Base-by-base conservation (phyloP, 2,888 invertebrate genomes). In the Cylloceria caligata region DNA sequence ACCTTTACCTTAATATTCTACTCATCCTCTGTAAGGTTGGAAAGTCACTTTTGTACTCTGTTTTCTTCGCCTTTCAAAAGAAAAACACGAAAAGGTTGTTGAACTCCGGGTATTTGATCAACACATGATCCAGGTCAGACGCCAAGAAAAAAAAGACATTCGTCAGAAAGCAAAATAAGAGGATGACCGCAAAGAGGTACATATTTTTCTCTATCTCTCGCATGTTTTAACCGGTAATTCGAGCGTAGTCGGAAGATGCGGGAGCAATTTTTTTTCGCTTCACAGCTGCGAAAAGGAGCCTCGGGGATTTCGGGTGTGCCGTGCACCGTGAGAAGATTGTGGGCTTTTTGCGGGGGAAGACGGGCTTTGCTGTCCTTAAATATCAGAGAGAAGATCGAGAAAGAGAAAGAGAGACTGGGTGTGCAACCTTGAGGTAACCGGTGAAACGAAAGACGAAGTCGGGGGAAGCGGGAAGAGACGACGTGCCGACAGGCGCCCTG, bases 401-500 rank as follows among this genome's bases (percentile, higher is more conserved):
- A 77, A 82, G 82, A 84, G 79, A 68, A 76, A 49, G 68, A 72
- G 47, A 27, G 71, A 78, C 78, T 75, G 68, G 65, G 67, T 76
- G 74, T 73, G 75, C 72, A 83, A 62, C 81, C 85, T 84, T 81
- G 81, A 78, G 81, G 79, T 76, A 62, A 30, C 36, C 47, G 81
- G 67, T 68, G 76, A 72, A 72, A 72, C 62, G 76, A 65, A 71
- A 82, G 72, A 80, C 73, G 79, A 76, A 62, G 62, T 13, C 34
- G 65, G 73, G 45, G 69, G 60, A 64, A 72, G 74, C 65, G 81
- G 62, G 71, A 75, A 73, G 79, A 84, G 86, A 85, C 81, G 84
- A 83, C 71, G 81, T 83, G 86, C 86, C 86, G 84, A 86, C 86
- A 86, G 84, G 84, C 80, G 82, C 82, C 80, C 81, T 79, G 80